Percentiles rank a stretch among this genome's conserved stretches.
Conservation (phyloP, 2,888 invertebrate genomes). For the Empis livida region DNA sequence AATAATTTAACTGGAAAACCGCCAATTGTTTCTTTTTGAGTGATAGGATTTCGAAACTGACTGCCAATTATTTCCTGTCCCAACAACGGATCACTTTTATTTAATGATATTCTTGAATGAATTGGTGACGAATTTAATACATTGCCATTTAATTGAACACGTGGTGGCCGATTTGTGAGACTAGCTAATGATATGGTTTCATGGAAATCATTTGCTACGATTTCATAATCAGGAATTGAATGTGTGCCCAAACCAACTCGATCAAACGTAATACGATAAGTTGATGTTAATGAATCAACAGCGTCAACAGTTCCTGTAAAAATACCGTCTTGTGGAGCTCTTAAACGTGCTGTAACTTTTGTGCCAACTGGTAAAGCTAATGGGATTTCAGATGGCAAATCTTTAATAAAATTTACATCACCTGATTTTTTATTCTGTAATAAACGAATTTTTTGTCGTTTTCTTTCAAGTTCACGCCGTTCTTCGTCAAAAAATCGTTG, state of each 20-base stretch:
- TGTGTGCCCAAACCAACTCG: slow-evolving; percentile 84
- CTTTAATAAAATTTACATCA: slow-evolving; percentile 65
- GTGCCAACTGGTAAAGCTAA: slow-evolving; percentile 90
- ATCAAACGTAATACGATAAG: slow-evolving; percentile 91
- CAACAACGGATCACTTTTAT: slow-evolving; percentile 59
- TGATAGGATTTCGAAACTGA: slow-evolving; percentile 34
- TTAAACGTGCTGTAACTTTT: slow-evolving; percentile 78
- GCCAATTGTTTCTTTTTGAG: slow-evolving; percentile 42
- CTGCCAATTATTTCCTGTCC: slow-evolving; percentile 37
- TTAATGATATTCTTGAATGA: slow-evolving; percentile 16
- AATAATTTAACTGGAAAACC: slow-evolving; percentile 75
- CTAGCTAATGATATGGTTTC: slow-evolving; percentile 80
- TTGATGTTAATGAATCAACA: slow-evolving; percentile 86
- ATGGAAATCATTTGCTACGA: slow-evolving; percentile 80
- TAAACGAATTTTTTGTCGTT: slow-evolving; percentile 80
- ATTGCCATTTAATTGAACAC: slow-evolving; percentile 44
- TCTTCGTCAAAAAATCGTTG: slow-evolving; percentile 95
- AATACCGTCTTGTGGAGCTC: slow-evolving; percentile 89
- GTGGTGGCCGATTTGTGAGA: slow-evolving; percentile 40
- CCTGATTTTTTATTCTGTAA: slow-evolving; percentile 83
- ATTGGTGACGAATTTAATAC: slow-evolving; percentile 22
- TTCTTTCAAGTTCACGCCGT: slow-evolving; percentile 74
- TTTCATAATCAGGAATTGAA: slow-evolving; percentile 93
- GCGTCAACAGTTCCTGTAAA: slow-evolving; percentile 92
- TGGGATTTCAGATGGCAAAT: slow-evolving; percentile 88